Evolutionary conservation across 2,797 vertebrate species (phyloP).

Genomic region (Acrossocheilus wenchowensis): DNA sequence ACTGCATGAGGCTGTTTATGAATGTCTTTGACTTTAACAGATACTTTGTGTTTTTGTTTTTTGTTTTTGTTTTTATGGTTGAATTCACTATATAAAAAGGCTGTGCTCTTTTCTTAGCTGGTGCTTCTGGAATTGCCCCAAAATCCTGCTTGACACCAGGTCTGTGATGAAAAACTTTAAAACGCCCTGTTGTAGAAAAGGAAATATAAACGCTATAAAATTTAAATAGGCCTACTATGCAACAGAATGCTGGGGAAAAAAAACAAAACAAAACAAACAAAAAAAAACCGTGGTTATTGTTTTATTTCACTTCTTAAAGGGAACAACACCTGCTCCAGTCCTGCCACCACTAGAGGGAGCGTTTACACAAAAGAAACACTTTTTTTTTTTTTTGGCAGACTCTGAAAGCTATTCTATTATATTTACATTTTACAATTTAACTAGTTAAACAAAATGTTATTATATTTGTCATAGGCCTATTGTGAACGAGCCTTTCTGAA

Average conservation of each 20-base stretch:
- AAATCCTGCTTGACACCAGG: not conserved
- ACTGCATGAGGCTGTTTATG: slow-evolving; percentile 37
- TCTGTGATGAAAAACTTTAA: not conserved
- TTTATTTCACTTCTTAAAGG: not conserved
- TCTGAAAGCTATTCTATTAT: not conserved
- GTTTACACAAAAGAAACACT: not conserved
- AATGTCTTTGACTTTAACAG: slow-evolving; percentile 2
- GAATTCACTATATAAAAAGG: not conserved
- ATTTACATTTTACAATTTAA: not conserved
- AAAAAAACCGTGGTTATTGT: not conserved
- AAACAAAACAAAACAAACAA: too few relatives aligned
- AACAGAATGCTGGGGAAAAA: not conserved
- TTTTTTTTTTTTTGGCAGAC: not conserved
- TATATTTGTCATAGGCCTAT: not conserved
- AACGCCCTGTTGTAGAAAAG: not conserved
- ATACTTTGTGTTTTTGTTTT: not conserved
- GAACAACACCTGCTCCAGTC: not conserved
- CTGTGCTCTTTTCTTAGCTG: not conserved
- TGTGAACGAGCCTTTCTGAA: not conserved
- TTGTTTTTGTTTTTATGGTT: too few relatives aligned
- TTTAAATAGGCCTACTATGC: not conserved
- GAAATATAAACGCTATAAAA: not conserved
- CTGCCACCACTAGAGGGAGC: not conserved
- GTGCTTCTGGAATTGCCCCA: not conserved
- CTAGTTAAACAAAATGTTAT: not conserved